phyloP scores from a whole-genome alignment of 2,113 vertebrate species.

The Crotalus helleri region DNA sequence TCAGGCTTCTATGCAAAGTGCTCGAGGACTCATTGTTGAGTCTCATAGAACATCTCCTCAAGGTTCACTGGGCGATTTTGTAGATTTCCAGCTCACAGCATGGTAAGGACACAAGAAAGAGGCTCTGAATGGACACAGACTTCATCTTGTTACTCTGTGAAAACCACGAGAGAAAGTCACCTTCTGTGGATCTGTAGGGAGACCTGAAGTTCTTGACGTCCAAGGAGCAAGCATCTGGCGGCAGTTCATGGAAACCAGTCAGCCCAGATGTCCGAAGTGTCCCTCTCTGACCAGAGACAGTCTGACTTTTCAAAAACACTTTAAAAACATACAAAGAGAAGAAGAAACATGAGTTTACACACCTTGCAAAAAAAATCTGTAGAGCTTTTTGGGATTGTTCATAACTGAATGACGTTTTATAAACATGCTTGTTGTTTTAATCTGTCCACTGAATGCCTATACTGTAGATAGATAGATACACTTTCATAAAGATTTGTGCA shows the following conservation, averaged over 20 bases:
- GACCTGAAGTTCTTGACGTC: constrained; percentile 45
- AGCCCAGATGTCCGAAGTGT: constrained; percentile 7
- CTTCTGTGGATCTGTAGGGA: constrained; percentile 53
- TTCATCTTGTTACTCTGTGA: background rate
- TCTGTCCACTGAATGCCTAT: background rate
- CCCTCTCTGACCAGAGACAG: constrained; percentile 37
- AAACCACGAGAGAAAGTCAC: constrained; percentile 5
- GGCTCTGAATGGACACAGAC: background rate
- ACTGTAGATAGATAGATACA: background rate
- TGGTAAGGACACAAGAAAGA: background rate
- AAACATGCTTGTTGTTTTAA: background rate
- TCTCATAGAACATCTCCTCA: background rate
- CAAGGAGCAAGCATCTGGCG: constrained; percentile 56
- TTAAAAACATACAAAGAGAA: constrained; percentile 15
- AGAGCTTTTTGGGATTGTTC: background rate
- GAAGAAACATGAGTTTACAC: background rate
- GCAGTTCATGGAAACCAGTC: constrained; percentile 51
- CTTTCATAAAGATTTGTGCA: no score
- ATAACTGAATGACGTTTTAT: background rate
- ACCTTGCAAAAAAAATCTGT: background rate
- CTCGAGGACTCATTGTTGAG: background rate
- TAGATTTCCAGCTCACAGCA: background rate
- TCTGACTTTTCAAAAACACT: constrained; percentile 57
- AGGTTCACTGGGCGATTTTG: background rate
- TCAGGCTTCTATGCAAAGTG: background rate